Evolutionary conservation across 2,797 vertebrate species (phyloP), one percentile per base, ranked within the genome.

Genomic region (Epinephelus coioides): DNA sequence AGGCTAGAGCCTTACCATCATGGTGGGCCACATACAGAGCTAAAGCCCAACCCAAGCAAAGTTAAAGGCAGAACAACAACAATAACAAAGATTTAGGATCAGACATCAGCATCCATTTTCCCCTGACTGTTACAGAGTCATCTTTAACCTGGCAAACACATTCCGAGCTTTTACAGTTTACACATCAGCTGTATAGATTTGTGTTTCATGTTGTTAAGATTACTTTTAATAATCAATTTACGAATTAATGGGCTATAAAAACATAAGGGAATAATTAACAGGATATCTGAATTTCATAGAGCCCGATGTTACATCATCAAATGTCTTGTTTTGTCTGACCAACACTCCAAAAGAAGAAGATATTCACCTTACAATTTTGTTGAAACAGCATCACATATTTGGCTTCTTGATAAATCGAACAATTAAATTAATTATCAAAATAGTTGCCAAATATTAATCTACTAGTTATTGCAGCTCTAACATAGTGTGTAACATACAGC

Each of bases 11-110:
- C 95, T 96, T 96, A 96, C 95, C 95, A 95, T 95, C 88, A 95
- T 91, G 79, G 91, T 94, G 86, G 95, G 94, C 95, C 95, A 96
- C 92, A 94, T 93, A 95, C 86, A 93, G 88, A 96, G 93, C 95
- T 96, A 92, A 85, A 90, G 88, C 91, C 92, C 93, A 90, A 87
- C 80, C 75, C 82, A 73, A 92, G 69, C 79, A 84, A 79, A 89
- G 85, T 83, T 70, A 89, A 82, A 91, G 83, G 93, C 79, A 95
- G 84, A 93, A 91, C 89, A 94, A 91, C 84, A 90, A 73, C 80
- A 90, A 73, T 79, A 79, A 59, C 43, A 93, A 81, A 92, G 81
- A 70, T 92, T 90, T 83, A 81, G 56, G 69, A 86, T 66, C 77
- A 84, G 62, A 88, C 59, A 84, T 86, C 38, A 80, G 69, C 63